Evolutionary conservation across 1,140 invertebrate genomes (phyloP), one percentile per base, ranked within the genome.

Genomic region (Drosophila micromelanica): DNA sequence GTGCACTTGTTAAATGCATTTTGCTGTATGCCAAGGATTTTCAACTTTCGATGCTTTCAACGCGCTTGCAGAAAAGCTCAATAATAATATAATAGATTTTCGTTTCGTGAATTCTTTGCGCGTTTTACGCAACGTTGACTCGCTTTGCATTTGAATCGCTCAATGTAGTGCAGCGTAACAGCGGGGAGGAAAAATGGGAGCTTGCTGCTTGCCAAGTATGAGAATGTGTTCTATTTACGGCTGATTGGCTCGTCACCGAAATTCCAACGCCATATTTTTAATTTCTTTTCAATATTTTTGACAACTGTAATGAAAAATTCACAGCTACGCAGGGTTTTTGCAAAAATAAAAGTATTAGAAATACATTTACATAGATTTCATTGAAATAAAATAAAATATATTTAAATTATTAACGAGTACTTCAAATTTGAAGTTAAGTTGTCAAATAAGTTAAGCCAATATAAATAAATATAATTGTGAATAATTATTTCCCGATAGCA

Each of bases 81-180:
- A 84, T 82, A 82, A 82, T 85, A 82, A 72, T 74, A 76, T 84
- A 79, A 76, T 75, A 67, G 60, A 75, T 71, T 78, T 51, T 56
- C 65, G 56, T 61, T 37, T 56, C 45, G 55, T 64, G 78, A 80
- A 80, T 81, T 30, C 65, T 74, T 57, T 42, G 38, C 65, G 61
- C 68, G 15, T 43, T 80, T 76, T 68, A 80, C 68, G 73, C 78
- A 42, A 65, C 38, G 64, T 62, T 75, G 65, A 76, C 78, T 84
- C 80, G 72, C 77, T 80, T 80, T 81, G 69, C 78, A 69, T 73
- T 77, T 68, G 76, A 79, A 75, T 57, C 48, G 48, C 30, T 5
- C 46, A 40, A 48, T 38, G 30, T 40, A 17, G 2, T 27, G 27
- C 27, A 23, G 2, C 20, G 20, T 23, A 2, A 23, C 2, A 23